Evolutionary conservation across 2,888 invertebrate genomes (phyloP).

Genomic region (Lordiphosa fenestrarum): DNA sequence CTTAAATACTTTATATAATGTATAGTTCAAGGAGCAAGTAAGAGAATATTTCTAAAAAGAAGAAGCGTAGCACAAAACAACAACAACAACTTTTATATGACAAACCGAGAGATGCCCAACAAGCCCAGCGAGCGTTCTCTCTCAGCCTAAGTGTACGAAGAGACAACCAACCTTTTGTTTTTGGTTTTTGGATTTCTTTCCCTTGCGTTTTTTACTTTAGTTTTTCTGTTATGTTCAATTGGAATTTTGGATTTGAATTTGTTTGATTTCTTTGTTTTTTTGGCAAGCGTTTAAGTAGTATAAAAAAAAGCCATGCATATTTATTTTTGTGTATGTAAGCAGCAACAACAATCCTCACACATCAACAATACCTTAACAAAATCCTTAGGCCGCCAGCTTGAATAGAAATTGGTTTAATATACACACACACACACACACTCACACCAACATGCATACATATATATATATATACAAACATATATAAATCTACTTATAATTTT

Average conservation of each 20-base stretch:
- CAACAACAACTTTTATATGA: constrained; percentile 7
- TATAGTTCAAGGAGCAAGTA: constrained; percentile 56
- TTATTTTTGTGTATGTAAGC: constrained; percentile 33
- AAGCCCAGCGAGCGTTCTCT: too few relatives aligned
- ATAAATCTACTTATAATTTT: constrained; percentile 29
- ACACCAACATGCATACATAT: constrained; percentile 10
- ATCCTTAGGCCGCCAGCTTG: constrained; percentile 1
- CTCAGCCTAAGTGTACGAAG: too few relatives aligned
- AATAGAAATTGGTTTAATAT: too few relatives aligned
- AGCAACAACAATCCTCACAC: constrained; percentile 2
- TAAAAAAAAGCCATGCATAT: constrained; percentile 42
- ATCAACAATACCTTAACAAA: constrained; percentile 6
- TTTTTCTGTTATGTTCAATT: constrained; percentile 20
- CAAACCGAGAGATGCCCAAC: constrained; percentile 1
- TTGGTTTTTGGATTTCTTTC: too few relatives aligned
- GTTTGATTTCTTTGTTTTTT: constrained; percentile 47
- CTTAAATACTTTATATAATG: constrained; percentile 63
- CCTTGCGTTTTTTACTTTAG: constrained; percentile 11
- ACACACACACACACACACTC: constrained; percentile 22
- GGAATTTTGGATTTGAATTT: constrained; percentile 33
- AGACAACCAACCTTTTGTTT: too few relatives aligned
- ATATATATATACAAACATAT: constrained; percentile 21
- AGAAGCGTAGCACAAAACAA: constrained; percentile 57
- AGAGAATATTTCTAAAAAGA: constrained; percentile 52
- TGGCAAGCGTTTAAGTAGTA: constrained; percentile 26